Evolutionary conservation across 1,140 invertebrate genomes (phyloP).

Genomic region (Marisa cornuarietis): DNA sequence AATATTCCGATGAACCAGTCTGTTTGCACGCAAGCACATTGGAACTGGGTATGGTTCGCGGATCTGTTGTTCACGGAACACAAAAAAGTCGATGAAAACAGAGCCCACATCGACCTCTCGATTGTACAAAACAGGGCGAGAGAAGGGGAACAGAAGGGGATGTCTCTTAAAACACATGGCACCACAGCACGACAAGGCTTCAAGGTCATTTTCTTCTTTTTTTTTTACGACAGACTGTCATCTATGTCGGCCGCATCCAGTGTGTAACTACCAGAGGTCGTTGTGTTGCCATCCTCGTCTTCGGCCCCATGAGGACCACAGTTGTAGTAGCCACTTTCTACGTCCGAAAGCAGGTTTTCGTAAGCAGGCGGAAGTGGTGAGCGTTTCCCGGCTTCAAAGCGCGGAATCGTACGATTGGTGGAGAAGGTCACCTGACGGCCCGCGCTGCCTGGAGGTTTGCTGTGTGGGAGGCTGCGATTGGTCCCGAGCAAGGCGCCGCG

Average conservation of each 20-base stretch:
- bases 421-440: conserved; percentile 21
- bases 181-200: background rate
- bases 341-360: conserved; percentile 26
- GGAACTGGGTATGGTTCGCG: no score
- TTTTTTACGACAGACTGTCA: conserved; percentile 18
- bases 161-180: background rate
- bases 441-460: background rate
- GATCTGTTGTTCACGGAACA: no score
- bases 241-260: conserved; percentile 30
- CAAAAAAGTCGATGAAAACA: no score
- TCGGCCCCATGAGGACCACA: conserved; percentile 22
- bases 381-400: background rate
- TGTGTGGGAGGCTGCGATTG: conserved; percentile 15
- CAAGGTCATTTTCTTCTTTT: background rate
- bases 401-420: conserved; percentile 8
- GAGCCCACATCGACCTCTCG: no score
- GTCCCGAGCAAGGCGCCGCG: background rate
- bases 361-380: conserved; percentile 22
- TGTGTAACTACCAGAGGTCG: conserved; percentile 35
- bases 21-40: no score
- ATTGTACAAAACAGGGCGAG: background rate
- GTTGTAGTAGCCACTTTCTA: conserved; percentile 20
- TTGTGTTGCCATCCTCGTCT: conserved; percentile 36
- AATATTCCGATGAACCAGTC: no score
- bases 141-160: background rate